Evolutionary conservation across 2,888 invertebrate genomes (phyloP).

Genomic region (Onchidella celtica): DNA sequence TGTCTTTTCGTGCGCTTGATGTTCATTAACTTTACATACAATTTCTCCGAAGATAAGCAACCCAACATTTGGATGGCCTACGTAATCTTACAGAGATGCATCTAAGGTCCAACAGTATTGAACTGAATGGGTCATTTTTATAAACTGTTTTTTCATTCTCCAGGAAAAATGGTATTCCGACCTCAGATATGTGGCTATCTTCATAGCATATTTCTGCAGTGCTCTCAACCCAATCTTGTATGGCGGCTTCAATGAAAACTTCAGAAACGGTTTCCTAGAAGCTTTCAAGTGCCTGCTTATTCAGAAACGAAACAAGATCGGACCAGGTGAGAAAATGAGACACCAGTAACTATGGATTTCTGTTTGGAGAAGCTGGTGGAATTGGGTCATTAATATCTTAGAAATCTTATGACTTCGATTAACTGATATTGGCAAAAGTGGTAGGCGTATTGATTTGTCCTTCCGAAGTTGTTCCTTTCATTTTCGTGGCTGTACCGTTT

Average conservation of each 20-base stretch:
- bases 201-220: conserved; percentile 70
- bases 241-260: conserved; percentile 73
- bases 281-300: conserved; percentile 64
- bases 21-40: too few species aligned
- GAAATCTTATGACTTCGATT: too few species aligned
- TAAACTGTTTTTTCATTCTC: conserved; percentile 32
- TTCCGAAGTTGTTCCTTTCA: too few species aligned
- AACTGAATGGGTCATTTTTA: too few species aligned
- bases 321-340: conserved; percentile 58
- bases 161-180: conserved; percentile 60
- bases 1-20: too few species aligned
- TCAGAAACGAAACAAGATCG: conserved; percentile 60
- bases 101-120: too few species aligned
- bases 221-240: conserved; percentile 71
- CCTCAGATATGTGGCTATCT: conserved; percentile 65
- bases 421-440: too few species aligned
- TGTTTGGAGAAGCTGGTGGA: not conserved
- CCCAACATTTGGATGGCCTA: too few species aligned
- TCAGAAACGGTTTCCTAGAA: conserved; percentile 67
- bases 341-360: not conserved
- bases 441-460: too few species aligned
- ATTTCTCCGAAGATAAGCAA: too few species aligned
- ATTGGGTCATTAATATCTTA: not conserved
- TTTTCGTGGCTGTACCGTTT: too few species aligned
- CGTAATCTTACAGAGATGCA: too few species aligned